Base-by-base conservation (phyloP, 1,140 invertebrate species). In the Drosophila pectinifera region DNA sequence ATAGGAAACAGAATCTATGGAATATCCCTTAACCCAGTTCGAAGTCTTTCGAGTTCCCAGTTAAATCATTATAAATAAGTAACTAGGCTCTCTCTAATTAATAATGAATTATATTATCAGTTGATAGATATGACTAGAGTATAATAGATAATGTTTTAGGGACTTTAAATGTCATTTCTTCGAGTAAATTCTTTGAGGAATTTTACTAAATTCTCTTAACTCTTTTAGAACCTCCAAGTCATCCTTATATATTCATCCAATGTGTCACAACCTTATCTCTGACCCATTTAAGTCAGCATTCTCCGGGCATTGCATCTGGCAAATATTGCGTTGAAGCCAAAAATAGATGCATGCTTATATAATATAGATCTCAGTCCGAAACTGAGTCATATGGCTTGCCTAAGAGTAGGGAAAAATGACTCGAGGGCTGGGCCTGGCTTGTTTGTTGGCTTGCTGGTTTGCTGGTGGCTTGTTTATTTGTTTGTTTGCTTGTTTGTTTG, bases 381-480 rank as follows among this genome's bases (percentile, higher is more conserved):
- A 10, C 48, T 20, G 16, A 51, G 1, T 34, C 18, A 34, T 13
- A 1, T 13, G 18, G 18, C 18, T 34, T 59, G 61, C 28, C 18
- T 36, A 42, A 39, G 31, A 63, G 55, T 41, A n/a, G 46, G 14
- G 36, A 34, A 59, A 59, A 49, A 42, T 42, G 28, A 68, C 63
- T 73, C 46, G 53, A 70, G 54, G 48, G 62, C 62, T 56, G 48
- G 46, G 38, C 31, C 59, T 57, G 24, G 46, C 31, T 57, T 76
- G 54, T 43, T 59, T 77, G 57, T 31, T 57, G 34, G 16, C 62
- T 51, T 57, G 24, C 61, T 20, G n/a, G 24, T 54, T 34, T 55
- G 58, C 14, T 43, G 54, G 41, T n/a, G n/a, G n/a, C 53, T 38
- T 36, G 43, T 62, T 61, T 48, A 18, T 16, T 59, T 18, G 31